Conservation (phyloP, 2,113 vertebrate genomes). For the Salvelinus alpinus region DNA sequence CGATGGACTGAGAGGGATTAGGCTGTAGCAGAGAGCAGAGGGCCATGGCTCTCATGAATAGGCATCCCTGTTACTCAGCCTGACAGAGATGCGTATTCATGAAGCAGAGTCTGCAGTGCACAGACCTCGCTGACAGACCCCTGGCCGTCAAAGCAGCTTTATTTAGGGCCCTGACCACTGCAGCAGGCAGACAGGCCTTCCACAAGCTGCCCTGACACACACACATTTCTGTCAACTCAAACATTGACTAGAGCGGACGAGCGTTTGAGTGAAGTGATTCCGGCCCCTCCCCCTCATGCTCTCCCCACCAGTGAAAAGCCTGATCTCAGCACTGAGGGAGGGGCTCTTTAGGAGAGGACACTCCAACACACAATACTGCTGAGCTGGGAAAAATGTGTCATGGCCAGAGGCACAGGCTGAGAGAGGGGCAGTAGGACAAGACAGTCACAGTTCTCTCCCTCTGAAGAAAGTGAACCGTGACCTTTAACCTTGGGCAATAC, state of each 20-base stretch:
- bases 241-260: background rate
- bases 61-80: conserved; percentile 44
- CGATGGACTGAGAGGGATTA: conserved; percentile 1
- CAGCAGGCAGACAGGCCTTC: background rate
- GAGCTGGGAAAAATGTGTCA: background rate
- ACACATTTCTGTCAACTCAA: conserved; percentile 13
- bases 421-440: background rate
- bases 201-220: conserved; percentile 12
- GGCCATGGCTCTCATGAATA: conserved; percentile 41
- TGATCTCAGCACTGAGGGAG: conserved; percentile 21
- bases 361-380: background rate
- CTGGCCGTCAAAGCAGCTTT: conserved; percentile 9
- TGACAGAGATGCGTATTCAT: conserved; percentile 59
- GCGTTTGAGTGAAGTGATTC: conserved; percentile 2
- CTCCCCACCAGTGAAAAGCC: conserved; percentile 11
- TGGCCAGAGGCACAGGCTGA: too few species aligned
- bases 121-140: background rate
- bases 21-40: conserved; percentile 17
- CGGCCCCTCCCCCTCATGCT: background rate
- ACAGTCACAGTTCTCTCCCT: background rate
- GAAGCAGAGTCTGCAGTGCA: conserved; percentile 14
- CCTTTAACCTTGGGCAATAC: background rate
- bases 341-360: background rate
- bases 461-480: background rate
- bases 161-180: conserved; percentile 20